These are phyloP conservation scores for Pinctada fucata DNA, from an alignment of 2,888 invertebrate genomes.

Conservation along the genomic window DNA sequence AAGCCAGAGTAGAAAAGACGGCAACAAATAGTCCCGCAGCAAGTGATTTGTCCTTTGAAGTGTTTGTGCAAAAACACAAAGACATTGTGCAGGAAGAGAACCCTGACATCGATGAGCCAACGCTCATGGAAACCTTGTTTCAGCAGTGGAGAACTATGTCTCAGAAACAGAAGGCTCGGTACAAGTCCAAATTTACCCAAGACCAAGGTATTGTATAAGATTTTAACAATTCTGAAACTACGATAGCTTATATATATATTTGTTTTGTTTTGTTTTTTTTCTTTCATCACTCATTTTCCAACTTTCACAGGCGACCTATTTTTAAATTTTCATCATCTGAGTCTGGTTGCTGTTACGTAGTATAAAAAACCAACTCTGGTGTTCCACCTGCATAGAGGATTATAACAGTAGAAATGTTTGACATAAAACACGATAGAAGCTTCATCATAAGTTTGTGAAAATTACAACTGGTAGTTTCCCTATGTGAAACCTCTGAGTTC, in stretches of 20 bases:
- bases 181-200: conserved; percentile 49
- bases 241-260: no score
- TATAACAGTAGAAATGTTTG: no score
- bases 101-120: conserved; percentile 67
- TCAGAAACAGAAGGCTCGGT: conserved; percentile 66
- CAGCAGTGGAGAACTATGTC: conserved; percentile 72
- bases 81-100: conserved; percentile 69
- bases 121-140: conserved; percentile 64
- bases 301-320: background rate
- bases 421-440: no score
- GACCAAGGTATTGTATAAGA: conserved; percentile 21
- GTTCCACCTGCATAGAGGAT: no score
- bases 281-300: background rate
- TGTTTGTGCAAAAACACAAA: conserved; percentile 70
- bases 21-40: conserved; percentile 17
- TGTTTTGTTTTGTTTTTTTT: no score
- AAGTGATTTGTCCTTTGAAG: conserved; percentile 68
- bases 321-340: no score
- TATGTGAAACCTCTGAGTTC: no score
- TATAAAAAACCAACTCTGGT: no score
- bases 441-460: no score
- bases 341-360: no score
- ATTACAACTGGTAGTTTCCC: no score
- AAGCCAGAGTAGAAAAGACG: conserved; percentile 44
- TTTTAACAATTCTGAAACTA: background rate